Percentiles rank a stretch among this genome's conserved stretches.
phyloP scores from a whole-genome alignment of 2,797 vertebrate genomes.

The Xenops minutus region DNA sequence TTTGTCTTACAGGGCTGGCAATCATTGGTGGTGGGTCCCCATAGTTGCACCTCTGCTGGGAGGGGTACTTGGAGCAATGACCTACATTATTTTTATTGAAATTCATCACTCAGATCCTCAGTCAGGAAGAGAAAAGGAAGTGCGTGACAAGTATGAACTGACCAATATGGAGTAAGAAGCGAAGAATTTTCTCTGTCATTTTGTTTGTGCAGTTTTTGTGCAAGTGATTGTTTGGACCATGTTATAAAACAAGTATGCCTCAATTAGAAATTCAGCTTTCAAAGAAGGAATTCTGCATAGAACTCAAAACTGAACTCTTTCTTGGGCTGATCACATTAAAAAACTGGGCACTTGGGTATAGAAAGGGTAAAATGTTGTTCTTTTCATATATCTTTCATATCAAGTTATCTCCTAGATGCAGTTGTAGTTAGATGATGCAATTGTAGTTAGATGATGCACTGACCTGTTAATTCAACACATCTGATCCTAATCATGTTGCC shows the following conservation, averaged over 20 bases:
- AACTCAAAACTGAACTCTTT: not conserved
- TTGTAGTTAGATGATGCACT: not conserved
- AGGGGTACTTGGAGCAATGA: constrained; percentile 82
- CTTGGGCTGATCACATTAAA: not conserved
- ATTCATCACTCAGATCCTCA: constrained; percentile 82
- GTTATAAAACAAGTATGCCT: not conserved
- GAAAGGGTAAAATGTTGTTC: not conserved
- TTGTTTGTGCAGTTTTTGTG: not conserved
- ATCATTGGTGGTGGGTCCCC: constrained; percentile 96
- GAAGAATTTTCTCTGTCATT: not conserved
- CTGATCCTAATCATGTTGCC: not conserved
- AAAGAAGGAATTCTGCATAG: not conserved
- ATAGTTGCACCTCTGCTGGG: constrained; percentile 90
- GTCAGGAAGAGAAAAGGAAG: constrained; percentile 68
- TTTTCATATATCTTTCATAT: not conserved
- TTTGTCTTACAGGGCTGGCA: constrained; percentile 80
- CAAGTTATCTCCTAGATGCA: not conserved
- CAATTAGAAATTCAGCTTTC: not conserved
- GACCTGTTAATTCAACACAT: constrained; percentile 11
- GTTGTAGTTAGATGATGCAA: not conserved
- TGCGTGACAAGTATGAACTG: constrained; percentile 87
- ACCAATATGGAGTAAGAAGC: constrained; percentile 75
- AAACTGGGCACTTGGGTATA: not conserved
- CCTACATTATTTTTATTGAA: constrained; percentile 88
- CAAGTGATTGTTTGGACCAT: not conserved